phyloP scores from a whole-genome alignment of 35 echinoderm and acorn worm species.

The Lytechinus variegatus region DNA sequence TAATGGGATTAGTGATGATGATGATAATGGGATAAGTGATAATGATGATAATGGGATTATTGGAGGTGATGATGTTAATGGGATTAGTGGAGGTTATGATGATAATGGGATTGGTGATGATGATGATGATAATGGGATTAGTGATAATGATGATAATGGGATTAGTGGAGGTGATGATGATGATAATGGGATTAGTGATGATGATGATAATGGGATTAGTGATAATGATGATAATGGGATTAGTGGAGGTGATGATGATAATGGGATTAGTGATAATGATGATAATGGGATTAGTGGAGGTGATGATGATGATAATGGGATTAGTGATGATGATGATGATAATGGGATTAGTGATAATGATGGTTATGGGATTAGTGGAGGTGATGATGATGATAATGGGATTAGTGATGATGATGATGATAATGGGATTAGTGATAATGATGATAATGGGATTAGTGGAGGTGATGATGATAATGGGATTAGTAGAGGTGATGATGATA shows the following conservation, averaged over 20 bases:
- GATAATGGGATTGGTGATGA: neutral
- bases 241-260: neutral
- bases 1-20: neutral
- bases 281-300: too few species aligned
- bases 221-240: neutral
- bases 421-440: too few species aligned
- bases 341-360: neutral
- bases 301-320: neutral
- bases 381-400: too few species aligned
- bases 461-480: neutral
- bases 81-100: neutral
- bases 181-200: too few species aligned
- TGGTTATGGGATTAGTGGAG: too few species aligned
- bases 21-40: neutral
- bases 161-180: neutral
- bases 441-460: neutral
- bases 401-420: too few species aligned
- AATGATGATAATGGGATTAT: neutral
- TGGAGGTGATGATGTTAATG: neutral
- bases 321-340: neutral
- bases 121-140: neutral
- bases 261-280: neutral
- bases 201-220: neutral
- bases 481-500: neutral
- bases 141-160: neutral